Evolutionary conservation across 2,888 invertebrate genomes (phyloP).

Genomic region (Antitype chi): DNA sequence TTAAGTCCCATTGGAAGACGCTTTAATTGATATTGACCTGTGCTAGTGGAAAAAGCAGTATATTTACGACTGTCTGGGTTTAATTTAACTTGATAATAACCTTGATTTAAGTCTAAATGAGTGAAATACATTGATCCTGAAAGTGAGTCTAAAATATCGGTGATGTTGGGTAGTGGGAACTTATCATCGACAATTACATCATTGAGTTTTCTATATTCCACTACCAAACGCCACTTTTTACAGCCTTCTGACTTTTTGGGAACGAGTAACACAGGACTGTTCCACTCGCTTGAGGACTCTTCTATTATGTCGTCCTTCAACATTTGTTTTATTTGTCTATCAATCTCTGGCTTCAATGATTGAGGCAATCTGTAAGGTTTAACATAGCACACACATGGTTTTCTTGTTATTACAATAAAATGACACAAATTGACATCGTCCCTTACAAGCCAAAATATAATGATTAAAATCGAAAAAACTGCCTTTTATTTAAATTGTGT

Average conservation of each 20-base stretch:
- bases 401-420: not conserved
- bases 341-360: not conserved
- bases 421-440: constrained; percentile 3
- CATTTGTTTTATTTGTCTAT: not conserved
- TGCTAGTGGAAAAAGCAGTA: constrained; percentile 1
- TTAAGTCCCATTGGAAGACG: not conserved
- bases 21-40: constrained; percentile 6
- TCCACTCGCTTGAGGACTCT: constrained; percentile 7
- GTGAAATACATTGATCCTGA: too few relatives aligned
- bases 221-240: not conserved
- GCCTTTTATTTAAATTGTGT: not conserved
- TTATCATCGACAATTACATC: too few relatives aligned
- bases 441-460: constrained; percentile 1
- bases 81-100: too few relatives aligned
- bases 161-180: too few relatives aligned
- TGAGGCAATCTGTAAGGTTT: constrained; percentile 3
- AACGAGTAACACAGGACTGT: constrained; percentile 2
- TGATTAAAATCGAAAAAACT: constrained; percentile 10
- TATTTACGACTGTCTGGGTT: not conserved
- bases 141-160: too few relatives aligned
- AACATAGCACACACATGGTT: too few relatives aligned
- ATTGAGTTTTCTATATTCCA: too few relatives aligned
- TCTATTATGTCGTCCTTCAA: constrained; percentile 4
- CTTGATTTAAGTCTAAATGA: too few relatives aligned
- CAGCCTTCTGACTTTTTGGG: not conserved